These are phyloP conservation scores for Holothuria leucospilota DNA, from an alignment of 53 echinoderm and acorn worm genomes.

Conservation along the genomic window DNA sequence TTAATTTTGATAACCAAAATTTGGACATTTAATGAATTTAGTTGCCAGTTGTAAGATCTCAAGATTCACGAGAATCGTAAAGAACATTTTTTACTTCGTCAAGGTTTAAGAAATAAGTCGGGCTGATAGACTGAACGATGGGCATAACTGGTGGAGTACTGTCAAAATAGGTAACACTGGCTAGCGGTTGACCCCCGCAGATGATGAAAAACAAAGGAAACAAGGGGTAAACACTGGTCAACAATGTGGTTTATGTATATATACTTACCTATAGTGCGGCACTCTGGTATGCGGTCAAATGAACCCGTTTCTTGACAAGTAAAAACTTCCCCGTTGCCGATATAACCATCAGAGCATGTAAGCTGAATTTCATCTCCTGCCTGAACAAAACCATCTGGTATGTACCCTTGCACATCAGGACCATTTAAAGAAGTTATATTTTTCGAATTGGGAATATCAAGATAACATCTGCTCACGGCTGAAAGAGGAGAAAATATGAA, in stretches of 20 bases:
- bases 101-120: too few species aligned
- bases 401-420: background rate
- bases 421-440: background rate
- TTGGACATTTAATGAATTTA: too few species aligned
- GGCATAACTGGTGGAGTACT: too few species aligned
- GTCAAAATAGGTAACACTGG: too few species aligned
- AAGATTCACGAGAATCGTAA: too few species aligned
- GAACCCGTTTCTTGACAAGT: background rate
- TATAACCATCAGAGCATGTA: background rate
- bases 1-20: too few species aligned
- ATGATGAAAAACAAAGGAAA: background rate
- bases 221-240: too few species aligned
- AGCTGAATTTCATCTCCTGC: background rate
- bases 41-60: too few species aligned
- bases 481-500: background rate
- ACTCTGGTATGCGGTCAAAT: constrained; percentile 13
- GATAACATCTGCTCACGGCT: constrained; percentile 10
- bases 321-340: background rate
- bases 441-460: background rate
- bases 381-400: constrained; percentile 37
- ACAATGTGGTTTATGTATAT: background rate
- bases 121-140: too few species aligned
- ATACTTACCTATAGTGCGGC: background rate
- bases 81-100: too few species aligned
- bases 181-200: too few species aligned